These are phyloP conservation scores for Melieria crassipennis DNA, from an alignment of 2,888 invertebrate genomes.

Conservation along the genomic window DNA sequence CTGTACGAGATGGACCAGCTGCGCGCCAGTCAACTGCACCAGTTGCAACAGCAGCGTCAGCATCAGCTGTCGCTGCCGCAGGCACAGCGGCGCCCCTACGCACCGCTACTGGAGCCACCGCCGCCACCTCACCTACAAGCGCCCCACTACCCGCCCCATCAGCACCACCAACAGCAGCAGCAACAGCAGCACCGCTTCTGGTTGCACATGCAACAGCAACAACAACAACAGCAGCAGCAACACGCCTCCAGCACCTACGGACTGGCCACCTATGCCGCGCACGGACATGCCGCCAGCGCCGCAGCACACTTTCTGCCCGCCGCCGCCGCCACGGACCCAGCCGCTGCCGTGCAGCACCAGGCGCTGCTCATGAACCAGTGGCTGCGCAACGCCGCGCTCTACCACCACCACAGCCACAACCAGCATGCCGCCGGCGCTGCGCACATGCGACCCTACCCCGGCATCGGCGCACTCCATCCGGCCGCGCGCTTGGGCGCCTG, in stretches of 20 bases:
- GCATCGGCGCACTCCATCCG: constrained; percentile 66
- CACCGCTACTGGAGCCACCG: constrained; percentile 40
- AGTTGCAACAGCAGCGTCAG: constrained; percentile 43
- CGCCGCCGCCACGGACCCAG: constrained; percentile 64
- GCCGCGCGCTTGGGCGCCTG: constrained; percentile 59
- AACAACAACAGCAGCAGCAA: constrained; percentile 52
- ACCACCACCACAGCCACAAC: constrained; percentile 69
- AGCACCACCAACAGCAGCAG: constrained; percentile 51
- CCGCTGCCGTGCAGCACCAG: constrained; percentile 68
- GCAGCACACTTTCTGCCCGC: constrained; percentile 41
- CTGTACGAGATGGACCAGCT: constrained; percentile 56
- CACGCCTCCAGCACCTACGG: constrained; percentile 31
- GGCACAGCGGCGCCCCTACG: constrained; percentile 14
- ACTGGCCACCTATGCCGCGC: no score
- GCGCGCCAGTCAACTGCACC: constrained; percentile 46
- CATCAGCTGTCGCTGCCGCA: constrained; percentile 38
- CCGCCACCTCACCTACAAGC: constrained; percentile 37
- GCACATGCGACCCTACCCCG: constrained; percentile 54
- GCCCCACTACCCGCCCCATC: constrained; percentile 31
- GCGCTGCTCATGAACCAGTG: constrained; percentile 78
- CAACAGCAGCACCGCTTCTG: constrained; percentile 49
- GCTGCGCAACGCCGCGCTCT: constrained; percentile 77
- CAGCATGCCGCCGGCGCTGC: constrained; percentile 36
- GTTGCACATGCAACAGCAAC: constrained; percentile 61
- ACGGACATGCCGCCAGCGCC: constrained; percentile 9